Evolutionary conservation across 1,140 invertebrate genomes (phyloP).

Genomic region (Trinorchestia longiramus): DNA sequence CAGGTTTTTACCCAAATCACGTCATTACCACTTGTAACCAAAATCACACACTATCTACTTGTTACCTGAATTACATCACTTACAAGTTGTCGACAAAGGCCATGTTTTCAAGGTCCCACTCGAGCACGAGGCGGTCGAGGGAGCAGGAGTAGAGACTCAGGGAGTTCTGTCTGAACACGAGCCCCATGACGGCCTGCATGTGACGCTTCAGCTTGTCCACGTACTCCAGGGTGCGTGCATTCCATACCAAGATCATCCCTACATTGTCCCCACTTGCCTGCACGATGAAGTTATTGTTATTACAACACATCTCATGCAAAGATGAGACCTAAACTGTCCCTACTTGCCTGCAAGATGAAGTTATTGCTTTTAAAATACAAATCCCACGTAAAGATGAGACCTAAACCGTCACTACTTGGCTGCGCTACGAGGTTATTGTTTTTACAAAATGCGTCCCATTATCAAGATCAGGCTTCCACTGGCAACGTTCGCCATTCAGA

Average conservation of each 20-base stretch:
- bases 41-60: not conserved
- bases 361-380: too few species aligned
- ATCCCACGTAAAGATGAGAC: too few species aligned
- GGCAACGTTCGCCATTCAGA: too few species aligned
- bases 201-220: slow-evolving; percentile 87
- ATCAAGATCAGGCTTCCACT: too few species aligned
- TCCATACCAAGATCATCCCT: slow-evolving; percentile 86
- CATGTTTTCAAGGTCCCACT: slow-evolving; percentile 96
- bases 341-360: too few species aligned
- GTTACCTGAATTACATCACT: slow-evolving; percentile 67
- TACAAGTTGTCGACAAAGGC: slow-evolving; percentile 93
- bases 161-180: slow-evolving; percentile 88
- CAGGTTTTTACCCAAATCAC: too few species aligned
- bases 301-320: not conserved
- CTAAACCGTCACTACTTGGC: too few species aligned
- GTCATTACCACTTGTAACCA: not conserved
- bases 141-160: slow-evolving; percentile 88
- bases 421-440: too few species aligned
- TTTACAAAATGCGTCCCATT: too few species aligned
- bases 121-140: slow-evolving; percentile 85
- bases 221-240: slow-evolving; percentile 81
- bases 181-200: slow-evolving; percentile 79
- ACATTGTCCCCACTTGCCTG: slow-evolving; percentile 82
- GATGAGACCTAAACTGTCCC: too few species aligned
- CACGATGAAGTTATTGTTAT: slow-evolving; percentile 23